Percentiles rank a stretch among this genome's conserved stretches.
Evolutionary conservation across 2,888 invertebrate species (phyloP).

Genomic region (Ectemnius lituratus): DNA sequence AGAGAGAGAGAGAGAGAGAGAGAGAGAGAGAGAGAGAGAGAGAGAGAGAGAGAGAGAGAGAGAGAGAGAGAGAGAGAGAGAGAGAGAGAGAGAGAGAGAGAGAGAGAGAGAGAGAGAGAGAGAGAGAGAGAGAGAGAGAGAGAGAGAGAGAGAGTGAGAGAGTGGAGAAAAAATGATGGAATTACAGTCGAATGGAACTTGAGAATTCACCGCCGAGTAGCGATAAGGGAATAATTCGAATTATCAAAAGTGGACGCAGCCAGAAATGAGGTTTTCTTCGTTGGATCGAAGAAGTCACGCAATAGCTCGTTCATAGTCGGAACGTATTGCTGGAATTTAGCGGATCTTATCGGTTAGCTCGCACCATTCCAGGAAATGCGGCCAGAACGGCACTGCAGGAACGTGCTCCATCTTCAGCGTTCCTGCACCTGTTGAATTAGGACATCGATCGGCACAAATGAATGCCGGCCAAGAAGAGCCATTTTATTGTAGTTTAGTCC

Average conservation of each 20-base stretch:
- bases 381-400: constrained; percentile 14
- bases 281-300: no score
- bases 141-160: no score
- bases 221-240: not conserved
- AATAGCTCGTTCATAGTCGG: not conserved
- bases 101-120: no score
- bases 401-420: constrained; percentile 39
- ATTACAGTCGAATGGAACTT: not conserved
- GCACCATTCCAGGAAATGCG: constrained; percentile 28
- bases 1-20: no score
- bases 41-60: no score
- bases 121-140: no score
- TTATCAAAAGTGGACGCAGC: no score
- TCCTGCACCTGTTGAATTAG: constrained; percentile 50
- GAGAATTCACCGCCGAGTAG: not conserved
- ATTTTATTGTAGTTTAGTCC: constrained; percentile 16
- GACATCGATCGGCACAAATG: constrained; percentile 42
- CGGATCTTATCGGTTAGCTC: constrained; percentile 26
- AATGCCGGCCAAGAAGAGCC: constrained; percentile 37
- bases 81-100: no score
- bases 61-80: no score
- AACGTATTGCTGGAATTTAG: constrained; percentile 17
- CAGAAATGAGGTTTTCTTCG: no score
- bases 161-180: no score
- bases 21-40: no score